Percentiles rank a stretch among this genome's conserved stretches.
Evolutionary conservation across 2,888 invertebrate species (phyloP).

Genomic region (Epiblema foenella): DNA sequence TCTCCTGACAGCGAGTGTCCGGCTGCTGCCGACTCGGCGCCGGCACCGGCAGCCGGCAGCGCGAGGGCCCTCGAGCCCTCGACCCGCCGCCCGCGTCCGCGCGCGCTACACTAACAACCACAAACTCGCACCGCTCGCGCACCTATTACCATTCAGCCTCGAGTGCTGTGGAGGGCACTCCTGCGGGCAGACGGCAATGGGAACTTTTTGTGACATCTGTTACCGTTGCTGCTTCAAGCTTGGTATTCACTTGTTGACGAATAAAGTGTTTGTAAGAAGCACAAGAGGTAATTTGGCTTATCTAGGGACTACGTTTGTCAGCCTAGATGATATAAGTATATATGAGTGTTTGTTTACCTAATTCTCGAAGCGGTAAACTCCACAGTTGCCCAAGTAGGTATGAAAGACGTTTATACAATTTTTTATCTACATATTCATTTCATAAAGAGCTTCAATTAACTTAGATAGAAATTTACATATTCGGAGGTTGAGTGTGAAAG

Average conservation of each 20-base stretch:
- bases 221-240: neutral
- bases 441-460: too few species aligned
- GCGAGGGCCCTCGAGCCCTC: conserved; percentile 5
- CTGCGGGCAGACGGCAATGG: conserved; percentile 13
- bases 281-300: neutral
- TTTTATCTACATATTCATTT: neutral
- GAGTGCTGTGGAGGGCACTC: conserved; percentile 30
- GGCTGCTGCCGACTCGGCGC: too few species aligned
- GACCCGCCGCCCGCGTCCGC: conserved; percentile 15
- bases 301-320: neutral
- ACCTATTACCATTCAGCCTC: conserved; percentile 21
- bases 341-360: neutral
- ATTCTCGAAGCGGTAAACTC: neutral
- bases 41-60: neutral
- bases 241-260: conserved; percentile 16
- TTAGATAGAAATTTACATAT: too few species aligned
- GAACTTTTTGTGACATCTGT: conserved; percentile 16
- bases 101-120: conserved; percentile 17
- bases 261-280: conserved; percentile 3
- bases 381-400: neutral
- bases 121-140: conserved; percentile 17
- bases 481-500: too few species aligned
- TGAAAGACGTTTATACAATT: neutral
- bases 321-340: too few species aligned
- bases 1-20: neutral